Evolutionary conservation across 2,888 invertebrate species (phyloP).

Genomic region (Leptarthrus brevirostris): DNA sequence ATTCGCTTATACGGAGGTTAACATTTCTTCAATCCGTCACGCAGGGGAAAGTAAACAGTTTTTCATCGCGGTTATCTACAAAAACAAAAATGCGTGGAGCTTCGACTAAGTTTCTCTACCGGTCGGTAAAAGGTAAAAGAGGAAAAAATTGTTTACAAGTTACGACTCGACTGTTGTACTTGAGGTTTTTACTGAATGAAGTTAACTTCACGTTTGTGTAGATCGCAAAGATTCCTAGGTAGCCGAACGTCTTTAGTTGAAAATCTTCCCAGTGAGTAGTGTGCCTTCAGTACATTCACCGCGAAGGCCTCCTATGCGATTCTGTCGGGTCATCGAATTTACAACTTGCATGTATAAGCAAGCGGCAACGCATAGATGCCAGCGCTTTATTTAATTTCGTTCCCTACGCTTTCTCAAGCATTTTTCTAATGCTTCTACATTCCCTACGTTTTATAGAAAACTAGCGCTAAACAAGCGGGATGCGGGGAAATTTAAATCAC

Average conservation of each 20-base stretch:
- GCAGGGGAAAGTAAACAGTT: constrained; percentile 23
- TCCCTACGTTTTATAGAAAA: not conserved
- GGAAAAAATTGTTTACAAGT: not conserved
- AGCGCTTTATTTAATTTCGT: not conserved
- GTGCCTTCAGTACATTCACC: too few relatives aligned
- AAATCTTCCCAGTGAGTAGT: too few relatives aligned
- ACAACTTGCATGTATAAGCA: too few relatives aligned
- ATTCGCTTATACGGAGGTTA: not conserved
- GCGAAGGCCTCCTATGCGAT: too few relatives aligned
- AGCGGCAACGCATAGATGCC: too few relatives aligned
- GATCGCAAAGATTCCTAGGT: not conserved
- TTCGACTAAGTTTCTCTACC: not conserved
- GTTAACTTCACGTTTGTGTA: not conserved
- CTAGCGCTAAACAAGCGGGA: not conserved
- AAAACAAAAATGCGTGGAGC: not conserved
- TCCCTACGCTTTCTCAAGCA: not conserved
- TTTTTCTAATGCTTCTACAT: not conserved
- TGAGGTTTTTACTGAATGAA: not conserved
- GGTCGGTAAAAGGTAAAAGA: not conserved
- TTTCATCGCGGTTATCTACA: not conserved
- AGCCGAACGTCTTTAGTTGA: too few relatives aligned
- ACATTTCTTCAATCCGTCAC: constrained; percentile 12
- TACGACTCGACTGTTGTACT: not conserved
- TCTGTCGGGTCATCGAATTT: too few relatives aligned
- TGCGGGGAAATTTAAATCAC: not conserved